Evolutionary conservation across 1,140 invertebrate genomes (phyloP).

Genomic region (Cepaea nemoralis): DNA sequence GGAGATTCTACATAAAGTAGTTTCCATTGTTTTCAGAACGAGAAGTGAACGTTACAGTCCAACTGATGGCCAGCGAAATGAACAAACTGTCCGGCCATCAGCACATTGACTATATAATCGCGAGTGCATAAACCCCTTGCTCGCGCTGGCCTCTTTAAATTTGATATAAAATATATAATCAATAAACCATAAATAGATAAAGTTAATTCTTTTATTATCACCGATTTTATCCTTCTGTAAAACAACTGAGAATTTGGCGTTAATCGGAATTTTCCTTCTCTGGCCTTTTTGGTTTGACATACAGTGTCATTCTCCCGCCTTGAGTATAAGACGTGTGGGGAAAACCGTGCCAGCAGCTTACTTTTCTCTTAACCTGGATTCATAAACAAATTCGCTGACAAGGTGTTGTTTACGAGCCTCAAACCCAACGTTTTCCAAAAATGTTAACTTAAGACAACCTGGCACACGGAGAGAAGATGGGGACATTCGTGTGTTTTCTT

Average conservation of each 20-base stretch:
- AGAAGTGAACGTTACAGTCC: no score
- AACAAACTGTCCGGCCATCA: no score
- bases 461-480: not conserved
- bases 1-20: no score
- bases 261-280: not conserved
- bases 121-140: no score
- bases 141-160: no score
- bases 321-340: not conserved
- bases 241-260: not conserved
- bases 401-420: not conserved
- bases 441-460: constrained; percentile 16
- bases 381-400: constrained; percentile 3
- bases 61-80: no score
- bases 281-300: not conserved
- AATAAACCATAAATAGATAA: no score
- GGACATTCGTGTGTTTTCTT: not conserved
- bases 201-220: no score
- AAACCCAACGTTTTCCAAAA: not conserved
- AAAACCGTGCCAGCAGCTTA: not conserved
- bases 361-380: not conserved
- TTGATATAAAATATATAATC: no score
- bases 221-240: no score
- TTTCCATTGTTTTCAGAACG: no score
- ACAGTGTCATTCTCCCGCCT: not conserved
- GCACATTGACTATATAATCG: no score